Evolutionary conservation across 2,797 vertebrate genomes (phyloP).

Genomic region (Microctenopoma stevenorrisi): DNA sequence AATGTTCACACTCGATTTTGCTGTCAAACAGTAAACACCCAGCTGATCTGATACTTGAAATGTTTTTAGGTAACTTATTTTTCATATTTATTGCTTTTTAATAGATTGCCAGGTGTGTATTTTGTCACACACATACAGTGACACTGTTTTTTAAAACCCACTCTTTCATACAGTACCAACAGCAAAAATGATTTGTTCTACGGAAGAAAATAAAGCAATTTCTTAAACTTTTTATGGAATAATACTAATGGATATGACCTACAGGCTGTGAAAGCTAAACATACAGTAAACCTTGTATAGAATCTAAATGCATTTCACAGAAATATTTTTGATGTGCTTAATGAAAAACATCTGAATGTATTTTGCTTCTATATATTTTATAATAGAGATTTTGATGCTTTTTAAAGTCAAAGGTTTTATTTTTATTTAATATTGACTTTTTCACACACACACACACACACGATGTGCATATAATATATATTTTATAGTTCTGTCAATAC

Average conservation of each 20-base stretch:
- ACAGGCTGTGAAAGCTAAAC: conserved; percentile 34
- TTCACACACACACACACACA: conserved; percentile 11
- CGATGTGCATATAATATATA: neutral
- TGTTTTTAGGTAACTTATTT: conserved; percentile 77
- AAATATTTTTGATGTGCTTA: conserved; percentile 53
- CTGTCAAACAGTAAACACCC: conserved; percentile 19
- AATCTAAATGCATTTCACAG: conserved; percentile 26
- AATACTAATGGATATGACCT: conserved; percentile 17
- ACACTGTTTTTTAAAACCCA: conserved; percentile 5
- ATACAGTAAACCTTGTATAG: conserved; percentile 3
- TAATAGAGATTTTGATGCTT: conserved; percentile 59
- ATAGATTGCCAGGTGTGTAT: conserved; percentile 32
- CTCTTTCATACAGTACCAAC: conserved; percentile 16
- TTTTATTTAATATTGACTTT: conserved; percentile 42
- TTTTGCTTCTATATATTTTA: conserved; percentile 59
- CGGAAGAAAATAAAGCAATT: conserved; percentile 23
- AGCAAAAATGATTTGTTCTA: conserved; percentile 14
- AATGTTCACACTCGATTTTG: conserved; percentile 12
- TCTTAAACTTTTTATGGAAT: conserved; percentile 22
- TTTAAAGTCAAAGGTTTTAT: conserved; percentile 42
- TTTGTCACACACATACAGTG: conserved; percentile 42
- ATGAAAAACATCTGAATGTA: conserved; percentile 66
- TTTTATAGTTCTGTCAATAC: conserved; percentile 44
- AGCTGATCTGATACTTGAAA: conserved; percentile 79
- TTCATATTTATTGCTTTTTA: conserved; percentile 82